Evolutionary conservation across 2,888 invertebrate species (phyloP).

Genomic region (Dasysyrphus albostriatus): DNA sequence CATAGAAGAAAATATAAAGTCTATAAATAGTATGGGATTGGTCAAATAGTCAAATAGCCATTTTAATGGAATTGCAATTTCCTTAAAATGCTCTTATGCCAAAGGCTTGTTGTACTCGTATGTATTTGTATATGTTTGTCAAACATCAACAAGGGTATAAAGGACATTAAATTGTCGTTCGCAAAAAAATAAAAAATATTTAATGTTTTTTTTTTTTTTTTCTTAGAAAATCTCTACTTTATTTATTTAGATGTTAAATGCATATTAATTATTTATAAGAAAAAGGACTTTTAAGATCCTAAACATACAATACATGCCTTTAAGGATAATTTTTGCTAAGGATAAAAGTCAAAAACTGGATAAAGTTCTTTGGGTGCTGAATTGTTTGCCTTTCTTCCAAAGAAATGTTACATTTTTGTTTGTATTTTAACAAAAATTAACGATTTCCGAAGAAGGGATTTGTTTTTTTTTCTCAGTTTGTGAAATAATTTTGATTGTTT

Average conservation of each 20-base stretch:
- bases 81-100: constrained; percentile 50
- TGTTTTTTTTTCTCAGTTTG: no score
- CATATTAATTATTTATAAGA: constrained; percentile 68
- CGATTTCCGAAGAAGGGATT: no score
- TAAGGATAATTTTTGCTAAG: constrained; percentile 43
- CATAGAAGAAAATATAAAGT: not conserved
- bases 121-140: constrained; percentile 21
- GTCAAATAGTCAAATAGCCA: constrained; percentile 66
- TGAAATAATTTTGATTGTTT: no score
- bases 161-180: constrained; percentile 23
- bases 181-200: not conserved
- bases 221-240: not conserved
- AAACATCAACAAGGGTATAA: constrained; percentile 6
- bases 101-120: constrained; percentile 19
- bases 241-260: constrained; percentile 57
- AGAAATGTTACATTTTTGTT: not conserved
- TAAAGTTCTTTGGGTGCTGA: constrained; percentile 11
- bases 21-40: constrained; percentile 6
- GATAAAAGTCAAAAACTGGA: constrained; percentile 12
- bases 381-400: not conserved
- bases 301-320: constrained; percentile 56
- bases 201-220: not conserved
- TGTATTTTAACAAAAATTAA: no score
- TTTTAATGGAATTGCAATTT: constrained; percentile 71
- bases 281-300: constrained; percentile 50